Percentiles rank a stretch among this genome's conserved stretches.
These are phyloP conservation scores for Diarsia dahlii DNA, from an alignment of 2,888 invertebrate genomes.

Conservation along the genomic window DNA sequence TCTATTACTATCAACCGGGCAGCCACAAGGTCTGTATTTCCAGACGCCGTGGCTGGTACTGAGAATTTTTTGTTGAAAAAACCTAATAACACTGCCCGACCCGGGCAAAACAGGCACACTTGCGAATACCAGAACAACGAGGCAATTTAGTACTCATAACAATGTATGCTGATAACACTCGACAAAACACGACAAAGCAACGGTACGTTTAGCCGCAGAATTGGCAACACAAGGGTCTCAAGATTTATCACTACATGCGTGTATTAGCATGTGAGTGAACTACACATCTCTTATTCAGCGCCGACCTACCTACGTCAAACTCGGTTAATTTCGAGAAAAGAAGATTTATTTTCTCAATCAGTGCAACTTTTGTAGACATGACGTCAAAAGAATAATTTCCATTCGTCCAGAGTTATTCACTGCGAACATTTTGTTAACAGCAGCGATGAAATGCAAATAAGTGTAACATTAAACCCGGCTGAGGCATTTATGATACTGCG, in stretches of 20 bases:
- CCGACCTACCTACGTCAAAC: conserved; percentile 20
- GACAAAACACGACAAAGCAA: background rate
- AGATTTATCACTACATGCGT: conserved; percentile 31
- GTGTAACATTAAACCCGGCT: conserved; percentile 38
- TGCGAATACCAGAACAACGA: too few relatives aligned
- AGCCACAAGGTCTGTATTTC: too few relatives aligned
- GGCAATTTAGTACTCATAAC: background rate
- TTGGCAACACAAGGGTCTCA: conserved; percentile 28
- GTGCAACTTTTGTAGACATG: conserved; percentile 36
- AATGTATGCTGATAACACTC: conserved; percentile 22
- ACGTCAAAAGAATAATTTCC: conserved; percentile 57
- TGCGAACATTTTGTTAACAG: conserved; percentile 44
- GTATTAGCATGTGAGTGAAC: conserved; percentile 27
- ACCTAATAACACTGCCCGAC: too few relatives aligned
- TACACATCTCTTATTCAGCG: conserved; percentile 30
- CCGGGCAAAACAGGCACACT: too few relatives aligned
- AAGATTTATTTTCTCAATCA: conserved; percentile 38
- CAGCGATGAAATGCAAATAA: conserved; percentile 55
- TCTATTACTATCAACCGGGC: too few relatives aligned
- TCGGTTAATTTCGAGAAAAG: conserved; percentile 20
- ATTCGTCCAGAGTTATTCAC: conserved; percentile 46
- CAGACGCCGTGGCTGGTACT: too few relatives aligned
- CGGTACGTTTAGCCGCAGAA: conserved; percentile 30
- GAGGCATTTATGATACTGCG: conserved; percentile 15
- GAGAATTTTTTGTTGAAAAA: too few relatives aligned